phyloP scores from a whole-genome alignment of 2,888 invertebrate genomes.

The Horisme vitalbata region DNA sequence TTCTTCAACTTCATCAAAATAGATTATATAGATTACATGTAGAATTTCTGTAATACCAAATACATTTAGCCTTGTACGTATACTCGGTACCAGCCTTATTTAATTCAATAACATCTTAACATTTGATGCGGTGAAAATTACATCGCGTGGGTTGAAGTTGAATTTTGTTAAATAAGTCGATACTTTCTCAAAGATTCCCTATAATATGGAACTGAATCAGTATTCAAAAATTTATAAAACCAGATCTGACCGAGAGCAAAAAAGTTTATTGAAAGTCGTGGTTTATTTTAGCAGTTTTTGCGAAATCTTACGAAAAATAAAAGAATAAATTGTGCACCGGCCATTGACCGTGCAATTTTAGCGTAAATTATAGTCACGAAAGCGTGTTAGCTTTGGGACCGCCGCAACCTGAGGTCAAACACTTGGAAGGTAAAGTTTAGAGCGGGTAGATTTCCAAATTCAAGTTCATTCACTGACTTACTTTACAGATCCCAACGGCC shows the following conservation, averaged over 20 bases:
- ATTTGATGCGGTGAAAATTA: conserved; percentile 15
- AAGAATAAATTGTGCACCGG: conserved; percentile 37
- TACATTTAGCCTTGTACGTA: no score
- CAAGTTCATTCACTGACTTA: conserved; percentile 14
- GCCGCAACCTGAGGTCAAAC: conserved; percentile 45
- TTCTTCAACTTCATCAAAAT: no score
- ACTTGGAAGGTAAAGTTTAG: conserved; percentile 35
- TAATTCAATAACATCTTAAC: conserved; percentile 16
- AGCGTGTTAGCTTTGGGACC: conserved; percentile 54
- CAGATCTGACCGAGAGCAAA: conserved; percentile 9
- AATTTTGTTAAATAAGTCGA: conserved; percentile 17
- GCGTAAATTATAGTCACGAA: conserved; percentile 66
- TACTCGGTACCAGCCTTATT: no score
- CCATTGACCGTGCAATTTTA: conserved; percentile 61
- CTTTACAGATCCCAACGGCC: conserved; percentile 5
- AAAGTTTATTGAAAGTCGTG: conserved; percentile 24
- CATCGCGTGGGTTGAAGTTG: conserved; percentile 19
- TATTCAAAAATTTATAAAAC: conserved; percentile 16
- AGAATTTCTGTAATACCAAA: conserved; percentile 10
- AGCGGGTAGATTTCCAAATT: conserved; percentile 13
- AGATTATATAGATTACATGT: no score
- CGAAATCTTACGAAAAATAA: conserved; percentile 33
- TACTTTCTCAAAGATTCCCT: conserved; percentile 17
- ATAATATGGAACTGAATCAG: conserved; percentile 21
- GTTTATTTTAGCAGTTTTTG: conserved; percentile 34